phyloP scores from a whole-genome alignment of 2,113 vertebrate species.

The Azemiops feae region DNA sequence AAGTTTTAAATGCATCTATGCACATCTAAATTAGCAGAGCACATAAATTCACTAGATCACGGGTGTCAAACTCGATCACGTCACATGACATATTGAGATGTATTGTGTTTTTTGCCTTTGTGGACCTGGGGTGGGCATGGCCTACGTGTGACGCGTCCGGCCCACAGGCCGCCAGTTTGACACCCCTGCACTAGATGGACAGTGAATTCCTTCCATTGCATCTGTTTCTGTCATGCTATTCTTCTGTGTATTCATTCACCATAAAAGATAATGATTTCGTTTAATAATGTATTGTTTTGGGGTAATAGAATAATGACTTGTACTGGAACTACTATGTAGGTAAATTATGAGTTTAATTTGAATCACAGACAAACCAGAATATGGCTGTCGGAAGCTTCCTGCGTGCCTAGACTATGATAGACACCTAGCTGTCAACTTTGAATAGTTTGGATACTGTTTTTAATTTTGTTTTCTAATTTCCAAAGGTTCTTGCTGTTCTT shows the following conservation, averaged over 20 bases:
- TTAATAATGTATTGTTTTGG: conserved; percentile 35
- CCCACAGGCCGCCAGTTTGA: no score
- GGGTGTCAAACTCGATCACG: no score
- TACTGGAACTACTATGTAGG: conserved; percentile 20
- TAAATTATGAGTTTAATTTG: not conserved
- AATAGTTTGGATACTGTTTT: not conserved
- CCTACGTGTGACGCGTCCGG: no score
- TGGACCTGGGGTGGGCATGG: no score
- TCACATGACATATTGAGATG: no score
- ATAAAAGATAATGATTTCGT: conserved; percentile 27
- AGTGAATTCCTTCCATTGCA: not conserved
- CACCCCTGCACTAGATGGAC: not conserved
- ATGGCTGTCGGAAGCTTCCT: not conserved
- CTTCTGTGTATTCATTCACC: conserved; percentile 8
- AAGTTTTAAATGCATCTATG: not conserved
- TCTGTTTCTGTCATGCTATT: not conserved
- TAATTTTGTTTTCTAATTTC: not conserved
- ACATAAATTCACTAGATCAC: not conserved
- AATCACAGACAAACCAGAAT: not conserved
- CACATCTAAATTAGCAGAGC: not conserved
- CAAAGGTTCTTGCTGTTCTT: not conserved
- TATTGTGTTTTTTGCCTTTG: no score
- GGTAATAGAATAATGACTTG: conserved; percentile 39
- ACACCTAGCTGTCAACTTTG: not conserved
- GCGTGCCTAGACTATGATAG: not conserved